Evolutionary conservation across 2,797 vertebrate genomes (phyloP), one percentile per base, ranked within the genome.

Genomic region (Neosilurus hyrtlii): DNA sequence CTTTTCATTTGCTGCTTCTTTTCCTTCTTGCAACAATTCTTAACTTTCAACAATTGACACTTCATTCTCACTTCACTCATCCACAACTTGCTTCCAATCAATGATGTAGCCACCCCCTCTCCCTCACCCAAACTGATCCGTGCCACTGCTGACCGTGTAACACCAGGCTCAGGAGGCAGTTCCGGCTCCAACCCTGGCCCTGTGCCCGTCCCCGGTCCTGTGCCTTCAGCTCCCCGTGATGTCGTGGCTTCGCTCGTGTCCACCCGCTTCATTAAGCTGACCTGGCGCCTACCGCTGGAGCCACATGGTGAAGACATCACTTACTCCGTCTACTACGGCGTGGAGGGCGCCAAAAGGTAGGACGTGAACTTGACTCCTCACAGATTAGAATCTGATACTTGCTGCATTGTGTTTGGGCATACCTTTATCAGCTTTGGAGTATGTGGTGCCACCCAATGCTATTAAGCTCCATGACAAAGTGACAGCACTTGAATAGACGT

Each of bases 71-170:
- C 92, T 92, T 91, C 91, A 92, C 93, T 89, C 91, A 92, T 93
- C 75, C 80, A 82, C 80, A 26, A 90, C 93, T 35, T 70, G 49
- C 75, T 77, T 86, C 63, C 84, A 78, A 95, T 95, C 92, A 94
- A 96, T 98, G 97, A 96, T 95, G 94, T 98, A 96, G 93, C 96
- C 96, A 95, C 96, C 92, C 97, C 97, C 94, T 96, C 96, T 92
- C 94, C 94, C 93, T 95, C 95, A 91, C 95, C 96, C 96, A 96
- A 97, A 99, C 97, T 99, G 97, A 97, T 96, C 96, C 96, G 95
- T 99, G 97, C 97, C 96, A 97, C 97, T 99, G 96, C 97, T 99
- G 97, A 99, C 96, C 97, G 96, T 99, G 96, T 98, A 97, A 98
- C 96, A 93, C 95, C 96, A 96, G 97, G 94, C 93, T 93, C 92